Base-by-base conservation (phyloP, 2,888 invertebrate species). In the Gandaritis pyraliata region DNA sequence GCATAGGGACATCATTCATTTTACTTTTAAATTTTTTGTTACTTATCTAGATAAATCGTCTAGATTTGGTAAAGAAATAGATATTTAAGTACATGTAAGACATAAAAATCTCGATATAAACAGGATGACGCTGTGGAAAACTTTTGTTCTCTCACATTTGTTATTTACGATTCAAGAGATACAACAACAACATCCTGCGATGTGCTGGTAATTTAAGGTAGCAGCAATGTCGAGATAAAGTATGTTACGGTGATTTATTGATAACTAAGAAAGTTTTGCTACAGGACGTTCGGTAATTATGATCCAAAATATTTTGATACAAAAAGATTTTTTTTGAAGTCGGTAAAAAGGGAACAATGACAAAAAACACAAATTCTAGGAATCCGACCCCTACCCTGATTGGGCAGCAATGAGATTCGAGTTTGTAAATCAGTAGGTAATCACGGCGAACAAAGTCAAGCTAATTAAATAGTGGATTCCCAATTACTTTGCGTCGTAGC, bases 161-260 rank as follows among this genome's bases (percentile, higher is more conserved):
- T 90, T 90, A 89, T 86, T 87, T 88, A 87, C 89, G 87, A 81
- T 77, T 87, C 81, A 88, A 83, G 82, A 83, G 83, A 83, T 78
- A 74, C 78, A 80, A 77, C 82, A 86, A 88, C 84, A 88, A 88
- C 87, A 78, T 79, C 78, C 75, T 77, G 76, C 75, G 78, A 79
- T 81, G 79, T 73, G 73, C 76, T 73, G 66, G 72, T 68, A 74
- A 76, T 70, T 70, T 76, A 76, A 72, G 56, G 56, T 53, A 56
- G 36, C 41, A 45, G n/a, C n/a, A n/a, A n/a, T 55, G 47, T 52
- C 36, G 18, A 11, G 47, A 38, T 29, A 51, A 33, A 16, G 16
- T 43, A 43, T 16, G 16, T 49, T 45, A 51, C 43, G 0, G 39
- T 45, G 30, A 52, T 63, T 51, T 52, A 52, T 33, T 6, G 16